Evolutionary conservation across 2,113 vertebrate genomes (phyloP), one percentile per base, ranked within the genome.

Genomic region (Apaloderma vittatum): DNA sequence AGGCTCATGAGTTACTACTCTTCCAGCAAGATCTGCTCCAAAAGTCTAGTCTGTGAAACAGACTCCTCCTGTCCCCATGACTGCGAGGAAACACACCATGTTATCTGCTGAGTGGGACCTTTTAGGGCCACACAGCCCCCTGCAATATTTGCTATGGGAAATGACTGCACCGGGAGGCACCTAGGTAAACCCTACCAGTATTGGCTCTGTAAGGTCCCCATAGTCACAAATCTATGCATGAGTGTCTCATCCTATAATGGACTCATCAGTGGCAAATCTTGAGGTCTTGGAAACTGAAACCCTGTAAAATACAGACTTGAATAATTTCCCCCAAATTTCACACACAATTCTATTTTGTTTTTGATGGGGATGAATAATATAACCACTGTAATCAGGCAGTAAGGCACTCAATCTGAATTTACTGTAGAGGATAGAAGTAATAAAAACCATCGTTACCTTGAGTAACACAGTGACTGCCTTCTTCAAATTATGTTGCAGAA

Each of bases 401-500:
- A 18, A 58, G 63, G 55, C 48, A 70, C 37, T 93, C 21, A 22
- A 49, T 80, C 40, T 78, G 84, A 86, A 84, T 90, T 96, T 77
- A 72, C 46, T 74, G 57, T n/a, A 48, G 52, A 94, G 45, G 23
- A 70, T 13, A 84, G 30, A 86, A 84, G 58, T 61, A 70, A 93
- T 73, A 94, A 36, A 96, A 93, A 73, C 58, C 68, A 75, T 74
- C 0, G 0, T 72, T 96, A 81, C 61, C 46, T 61, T 84, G 40
- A 86, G 37, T 70, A 86, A 86, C 59, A 91, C 52, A 87, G 65
- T 71, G 81, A 79, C 49, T 95, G 40, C 46, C 57, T 96, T 82
- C 92, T 84, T 68, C 49, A 93, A 91, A 95, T 97, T 92, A 49
- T 26, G 3, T 70, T 88, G 46, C 81, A 75, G 54, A 88, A 88